These are phyloP conservation scores for Zenarchopterus dispar DNA, from an alignment of 2,797 vertebrate genomes.

Conservation along the genomic window DNA sequence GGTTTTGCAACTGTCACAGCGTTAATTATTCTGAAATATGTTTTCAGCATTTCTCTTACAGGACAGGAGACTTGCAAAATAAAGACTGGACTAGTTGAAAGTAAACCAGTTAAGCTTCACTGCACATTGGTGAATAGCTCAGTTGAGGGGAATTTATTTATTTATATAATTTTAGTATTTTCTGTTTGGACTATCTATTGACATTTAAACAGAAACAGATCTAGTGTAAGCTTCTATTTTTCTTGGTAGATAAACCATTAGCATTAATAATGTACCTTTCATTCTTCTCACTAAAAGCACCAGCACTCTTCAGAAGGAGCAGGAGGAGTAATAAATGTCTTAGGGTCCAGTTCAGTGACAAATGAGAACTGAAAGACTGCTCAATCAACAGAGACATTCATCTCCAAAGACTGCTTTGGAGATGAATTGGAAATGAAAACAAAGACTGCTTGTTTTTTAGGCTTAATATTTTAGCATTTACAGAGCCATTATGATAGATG, in stretches of 20 bases:
- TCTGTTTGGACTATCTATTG: not conserved
- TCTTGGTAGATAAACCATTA: not conserved
- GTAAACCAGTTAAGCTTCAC: not conserved
- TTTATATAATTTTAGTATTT: constrained; percentile 2
- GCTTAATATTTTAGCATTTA: not conserved
- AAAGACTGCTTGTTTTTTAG: no score
- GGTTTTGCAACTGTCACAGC: constrained; percentile 25
- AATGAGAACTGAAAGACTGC: constrained; percentile 1
- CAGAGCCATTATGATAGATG: not conserved
- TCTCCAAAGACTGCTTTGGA: no score
- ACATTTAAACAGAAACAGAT: not conserved
- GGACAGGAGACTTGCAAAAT: not conserved
- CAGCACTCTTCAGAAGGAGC: constrained; percentile 5
- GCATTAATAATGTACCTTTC: not conserved
- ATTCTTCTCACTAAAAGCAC: not conserved
- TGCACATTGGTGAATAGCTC: not conserved
- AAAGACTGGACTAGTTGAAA: not conserved
- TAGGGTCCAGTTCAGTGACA: constrained; percentile 4
- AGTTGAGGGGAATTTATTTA: not conserved
- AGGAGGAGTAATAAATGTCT: constrained; percentile 21
- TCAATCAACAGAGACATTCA: not conserved
- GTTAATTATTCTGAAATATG: not conserved
- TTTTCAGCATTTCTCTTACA: not conserved
- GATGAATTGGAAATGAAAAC: no score
- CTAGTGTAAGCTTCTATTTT: not conserved